Evolutionary conservation across 2,888 invertebrate species (phyloP).

Genomic region (Melanophora roralis): DNA sequence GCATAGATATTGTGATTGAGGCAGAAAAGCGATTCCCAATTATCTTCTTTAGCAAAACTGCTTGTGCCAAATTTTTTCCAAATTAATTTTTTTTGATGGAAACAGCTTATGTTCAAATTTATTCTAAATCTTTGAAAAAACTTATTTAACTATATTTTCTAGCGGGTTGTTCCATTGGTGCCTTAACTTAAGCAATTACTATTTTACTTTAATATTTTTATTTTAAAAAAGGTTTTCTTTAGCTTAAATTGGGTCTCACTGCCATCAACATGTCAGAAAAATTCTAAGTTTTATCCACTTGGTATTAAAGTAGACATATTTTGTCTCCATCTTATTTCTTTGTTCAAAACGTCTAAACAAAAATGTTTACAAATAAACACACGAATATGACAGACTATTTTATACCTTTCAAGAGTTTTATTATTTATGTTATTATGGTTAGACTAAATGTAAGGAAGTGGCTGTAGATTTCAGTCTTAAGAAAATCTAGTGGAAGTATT

Average conservation of each 20-base stretch:
- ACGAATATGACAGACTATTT: constrained; percentile 4
- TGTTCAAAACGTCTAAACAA: background rate
- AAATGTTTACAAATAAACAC: constrained; percentile 44
- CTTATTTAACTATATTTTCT: too few species aligned
- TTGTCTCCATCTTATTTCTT: background rate
- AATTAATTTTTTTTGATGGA: too few species aligned
- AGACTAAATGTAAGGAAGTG: background rate
- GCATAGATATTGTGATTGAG: background rate
- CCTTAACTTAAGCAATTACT: too few species aligned
- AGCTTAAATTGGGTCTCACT: too few species aligned
- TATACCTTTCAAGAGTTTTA: background rate
- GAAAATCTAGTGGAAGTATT: constrained; percentile 45
- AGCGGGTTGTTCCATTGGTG: too few species aligned
- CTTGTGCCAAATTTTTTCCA: too few species aligned
- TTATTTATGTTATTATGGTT: constrained; percentile 16
- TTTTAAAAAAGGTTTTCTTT: too few species aligned
- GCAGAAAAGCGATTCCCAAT: too few species aligned
- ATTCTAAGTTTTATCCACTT: background rate
- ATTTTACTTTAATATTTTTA: too few species aligned
- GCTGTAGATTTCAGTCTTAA: background rate
- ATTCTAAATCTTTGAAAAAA: too few species aligned
- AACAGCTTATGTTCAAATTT: too few species aligned
- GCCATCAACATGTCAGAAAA: background rate
- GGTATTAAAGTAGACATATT: background rate
- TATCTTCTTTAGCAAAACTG: too few species aligned